A percentile compares a stretch with the other conserved stretches of the same genome.
phyloP scores from a whole-genome alignment of 2,888 invertebrate species.

The Abscondita cerata region DNA sequence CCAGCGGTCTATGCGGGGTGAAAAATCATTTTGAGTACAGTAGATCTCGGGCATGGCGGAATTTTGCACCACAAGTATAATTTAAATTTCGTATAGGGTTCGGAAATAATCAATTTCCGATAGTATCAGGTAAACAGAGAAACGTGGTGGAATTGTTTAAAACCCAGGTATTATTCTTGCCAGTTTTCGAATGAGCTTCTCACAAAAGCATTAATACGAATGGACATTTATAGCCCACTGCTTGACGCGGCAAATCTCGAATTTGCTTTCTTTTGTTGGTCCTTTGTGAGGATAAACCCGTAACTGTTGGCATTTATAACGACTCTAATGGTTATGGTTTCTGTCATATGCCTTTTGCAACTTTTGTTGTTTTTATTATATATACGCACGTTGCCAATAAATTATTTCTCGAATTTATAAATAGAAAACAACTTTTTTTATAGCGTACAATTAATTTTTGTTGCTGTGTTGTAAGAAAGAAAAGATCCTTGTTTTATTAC shows the following conservation, averaged over 20 bases:
- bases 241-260: slow-evolving; percentile 55
- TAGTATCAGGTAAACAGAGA: not conserved
- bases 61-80: slow-evolving; percentile 1
- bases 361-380: slow-evolving; percentile 39
- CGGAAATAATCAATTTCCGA: not conserved
- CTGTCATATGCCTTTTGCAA: slow-evolving; percentile 46
- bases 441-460: slow-evolving; percentile 18
- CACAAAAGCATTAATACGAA: slow-evolving; percentile 49
- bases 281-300: slow-evolving; percentile 52
- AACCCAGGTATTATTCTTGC: slow-evolving; percentile 19
- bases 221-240: slow-evolving; percentile 53
- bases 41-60: slow-evolving; percentile 17
- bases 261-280: slow-evolving; percentile 54
- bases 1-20: slow-evolving; percentile 26
- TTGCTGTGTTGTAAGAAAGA: slow-evolving; percentile 7
- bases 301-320: slow-evolving; percentile 55
- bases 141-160: slow-evolving; percentile 21
- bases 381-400: slow-evolving; percentile 40
- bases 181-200: slow-evolving; percentile 34
- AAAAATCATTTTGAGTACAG: slow-evolving; percentile 17
- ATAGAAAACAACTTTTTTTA: slow-evolving; percentile 19
- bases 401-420: slow-evolving; percentile 40
- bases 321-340: slow-evolving; percentile 53
- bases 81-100: not conserved
- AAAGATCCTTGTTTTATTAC: slow-evolving; percentile 2